Conservation (phyloP, 2,797 vertebrate species). For the Rhynchonycteris naso region DNA sequence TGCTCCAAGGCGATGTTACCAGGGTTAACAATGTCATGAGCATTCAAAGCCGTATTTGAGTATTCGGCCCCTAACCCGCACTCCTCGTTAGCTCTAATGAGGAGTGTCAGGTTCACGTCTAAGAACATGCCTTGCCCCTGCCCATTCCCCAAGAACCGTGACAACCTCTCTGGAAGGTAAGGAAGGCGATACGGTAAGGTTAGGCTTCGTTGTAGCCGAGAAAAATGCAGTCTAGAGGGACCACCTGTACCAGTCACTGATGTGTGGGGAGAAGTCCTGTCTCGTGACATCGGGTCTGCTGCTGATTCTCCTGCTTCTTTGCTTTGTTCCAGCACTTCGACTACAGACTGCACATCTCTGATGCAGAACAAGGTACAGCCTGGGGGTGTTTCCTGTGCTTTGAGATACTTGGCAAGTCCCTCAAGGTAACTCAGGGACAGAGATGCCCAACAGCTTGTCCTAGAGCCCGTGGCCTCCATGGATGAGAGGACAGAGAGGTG, state of each 20-base stretch:
- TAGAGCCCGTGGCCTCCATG: neutral
- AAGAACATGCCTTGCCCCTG: neutral
- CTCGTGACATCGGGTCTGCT: neutral
- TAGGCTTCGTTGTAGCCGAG: neutral
- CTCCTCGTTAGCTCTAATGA: neutral
- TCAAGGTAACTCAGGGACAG: neutral
- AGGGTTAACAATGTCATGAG: rapidly evolving
- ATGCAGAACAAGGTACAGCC: conserved; percentile 87
- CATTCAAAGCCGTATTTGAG: neutral
- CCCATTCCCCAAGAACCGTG: neutral
- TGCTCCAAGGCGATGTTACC: neutral
- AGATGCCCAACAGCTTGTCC: neutral
- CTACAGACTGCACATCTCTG: conserved; percentile 84
- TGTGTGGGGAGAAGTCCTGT: neutral
- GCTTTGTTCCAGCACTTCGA: conserved; percentile 84
- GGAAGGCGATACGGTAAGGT: neutral
- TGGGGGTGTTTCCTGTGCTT: neutral
- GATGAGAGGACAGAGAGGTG: neutral
- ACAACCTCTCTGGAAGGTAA: neutral
- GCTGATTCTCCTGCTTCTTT: conserved; percentile 45
- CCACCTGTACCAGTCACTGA: neutral
- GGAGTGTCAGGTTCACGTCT: neutral
- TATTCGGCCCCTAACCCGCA: neutral
- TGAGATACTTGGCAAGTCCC: neutral
- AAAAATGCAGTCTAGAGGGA: neutral